Evolutionary conservation across 1,140 invertebrate species (phyloP), one percentile per base, ranked within the genome.

Genomic region (Pseudobourletiella spinata): DNA sequence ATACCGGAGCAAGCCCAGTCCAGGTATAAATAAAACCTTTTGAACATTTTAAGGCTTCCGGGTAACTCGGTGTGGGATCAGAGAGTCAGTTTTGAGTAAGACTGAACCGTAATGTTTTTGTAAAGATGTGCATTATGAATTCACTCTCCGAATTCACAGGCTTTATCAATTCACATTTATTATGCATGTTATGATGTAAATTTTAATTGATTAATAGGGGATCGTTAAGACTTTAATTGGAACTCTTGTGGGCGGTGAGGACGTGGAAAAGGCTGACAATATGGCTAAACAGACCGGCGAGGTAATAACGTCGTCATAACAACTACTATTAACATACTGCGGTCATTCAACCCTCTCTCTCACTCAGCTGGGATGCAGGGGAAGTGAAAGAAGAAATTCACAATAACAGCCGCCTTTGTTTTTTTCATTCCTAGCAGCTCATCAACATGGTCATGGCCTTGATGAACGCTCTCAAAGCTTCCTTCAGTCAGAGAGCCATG

Each of bases 251-350:
- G 88, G 89, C 79, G 83, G 85, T 76, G 87, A 87, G 82, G 86
- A 92, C 80, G 87, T 87, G 72, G 84, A 88, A 76, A 87, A 89
- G 78, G 86, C 91, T 73, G 84, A 87, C 77, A 84, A 84, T 76
- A 89, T 91, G 86, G 89, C 88, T 79, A 90, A 90, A 79, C 89
- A 93, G 79, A 88, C 89, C 76, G 86, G 88, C 76, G 88, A 93
- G 87, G 89, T 92, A 86, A 82, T 85, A 48, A 18, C n/a, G n/a
- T n/a, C n/a, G n/a, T n/a, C n/a, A n/a, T n/a, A n/a, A n/a, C 35
- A n/a, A n/a, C n/a, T n/a, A 16, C 16, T 22, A 22, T 18, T 30
- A 54, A 30, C 25, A 14, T 54, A 8, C 28, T 28, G 18, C 24
- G 28, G 24, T 52, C 25, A 51, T n/a, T 25, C 18, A 25, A 51